A percentile compares a stretch with the other conserved stretches of the same genome.
Conservation (phyloP, 2,113 vertebrate genomes). For the Smithornis capensis region DNA sequence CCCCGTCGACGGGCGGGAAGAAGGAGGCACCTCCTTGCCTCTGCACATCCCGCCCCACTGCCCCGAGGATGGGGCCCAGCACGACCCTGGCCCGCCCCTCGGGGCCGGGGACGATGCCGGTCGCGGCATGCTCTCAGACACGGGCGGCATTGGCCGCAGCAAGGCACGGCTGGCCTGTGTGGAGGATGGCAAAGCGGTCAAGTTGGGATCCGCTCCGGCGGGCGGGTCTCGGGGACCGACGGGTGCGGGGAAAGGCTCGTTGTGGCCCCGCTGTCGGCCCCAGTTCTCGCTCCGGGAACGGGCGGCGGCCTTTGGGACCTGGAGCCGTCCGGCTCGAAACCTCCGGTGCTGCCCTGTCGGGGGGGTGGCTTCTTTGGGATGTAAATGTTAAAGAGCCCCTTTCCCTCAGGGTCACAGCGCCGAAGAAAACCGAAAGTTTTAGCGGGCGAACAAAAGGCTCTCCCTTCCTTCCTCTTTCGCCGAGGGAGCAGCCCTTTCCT, state of each 20-base stretch:
- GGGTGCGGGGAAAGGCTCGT: neutral
- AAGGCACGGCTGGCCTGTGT: neutral
- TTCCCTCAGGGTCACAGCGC: neutral
- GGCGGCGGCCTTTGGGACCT: neutral
- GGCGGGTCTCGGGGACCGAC: neutral
- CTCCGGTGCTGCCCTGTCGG: neutral
- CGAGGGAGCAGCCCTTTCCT: neutral
- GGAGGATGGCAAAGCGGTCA: neutral
- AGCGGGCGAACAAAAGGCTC: neutral
- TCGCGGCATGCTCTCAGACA: neutral
- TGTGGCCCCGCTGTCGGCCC: neutral
- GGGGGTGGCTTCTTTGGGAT: neutral
- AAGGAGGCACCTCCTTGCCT: neutral
- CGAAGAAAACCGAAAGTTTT: constrained; percentile 33
- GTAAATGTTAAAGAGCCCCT: neutral
- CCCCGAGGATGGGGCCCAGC: neutral
- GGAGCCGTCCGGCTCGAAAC: no score
- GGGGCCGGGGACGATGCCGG: neutral
- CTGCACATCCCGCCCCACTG: neutral
- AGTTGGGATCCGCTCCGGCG: neutral
- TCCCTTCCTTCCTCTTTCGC: neutral
- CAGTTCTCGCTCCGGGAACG: neutral
- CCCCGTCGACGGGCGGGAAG: neutral
- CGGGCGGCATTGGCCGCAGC: neutral
- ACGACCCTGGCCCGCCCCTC: neutral